Evolutionary conservation across 2,888 invertebrate genomes (phyloP).

Genomic region (Acholoe squamosa): DNA sequence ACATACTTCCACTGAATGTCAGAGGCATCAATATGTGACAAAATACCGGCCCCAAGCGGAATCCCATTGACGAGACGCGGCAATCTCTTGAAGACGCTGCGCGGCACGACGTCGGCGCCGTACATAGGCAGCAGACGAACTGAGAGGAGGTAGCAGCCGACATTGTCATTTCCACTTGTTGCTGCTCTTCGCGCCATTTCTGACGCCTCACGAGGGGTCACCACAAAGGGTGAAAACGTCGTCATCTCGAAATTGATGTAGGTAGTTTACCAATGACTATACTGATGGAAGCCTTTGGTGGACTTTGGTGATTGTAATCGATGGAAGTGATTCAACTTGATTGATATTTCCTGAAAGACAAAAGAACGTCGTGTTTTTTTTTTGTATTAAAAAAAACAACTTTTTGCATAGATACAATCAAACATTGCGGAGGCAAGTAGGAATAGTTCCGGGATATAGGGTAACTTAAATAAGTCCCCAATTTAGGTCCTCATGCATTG

Average conservation of each 20-base stretch:
- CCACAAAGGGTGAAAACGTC: constrained; percentile 75
- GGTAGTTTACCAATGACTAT: no score
- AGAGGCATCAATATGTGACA: constrained; percentile 75
- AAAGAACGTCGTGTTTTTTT: no score
- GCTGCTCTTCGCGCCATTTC: constrained; percentile 72
- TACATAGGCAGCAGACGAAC: constrained; percentile 77
- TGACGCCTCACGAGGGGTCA: constrained; percentile 75
- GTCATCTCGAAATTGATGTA: constrained; percentile 67
- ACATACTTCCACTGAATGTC: constrained; percentile 78
- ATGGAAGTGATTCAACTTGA: no score
- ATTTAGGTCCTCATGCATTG: no score
- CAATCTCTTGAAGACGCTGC: constrained; percentile 76
- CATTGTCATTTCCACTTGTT: constrained; percentile 71
- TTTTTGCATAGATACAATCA: no score
- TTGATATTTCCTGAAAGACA: no score
- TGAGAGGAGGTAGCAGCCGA: constrained; percentile 76
- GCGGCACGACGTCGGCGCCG: constrained; percentile 72
- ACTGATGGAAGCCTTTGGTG: no score
- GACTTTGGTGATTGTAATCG: no score
- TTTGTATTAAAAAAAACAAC: no score
- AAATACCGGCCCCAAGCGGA: constrained; percentile 78
- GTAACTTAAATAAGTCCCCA: no score
- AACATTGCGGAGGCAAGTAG: no score
- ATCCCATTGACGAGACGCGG: constrained; percentile 80
- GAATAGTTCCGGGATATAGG: no score